Evolutionary conservation across 1,140 invertebrate genomes (phyloP).

Genomic region (Zaprionus kolodkinae): DNA sequence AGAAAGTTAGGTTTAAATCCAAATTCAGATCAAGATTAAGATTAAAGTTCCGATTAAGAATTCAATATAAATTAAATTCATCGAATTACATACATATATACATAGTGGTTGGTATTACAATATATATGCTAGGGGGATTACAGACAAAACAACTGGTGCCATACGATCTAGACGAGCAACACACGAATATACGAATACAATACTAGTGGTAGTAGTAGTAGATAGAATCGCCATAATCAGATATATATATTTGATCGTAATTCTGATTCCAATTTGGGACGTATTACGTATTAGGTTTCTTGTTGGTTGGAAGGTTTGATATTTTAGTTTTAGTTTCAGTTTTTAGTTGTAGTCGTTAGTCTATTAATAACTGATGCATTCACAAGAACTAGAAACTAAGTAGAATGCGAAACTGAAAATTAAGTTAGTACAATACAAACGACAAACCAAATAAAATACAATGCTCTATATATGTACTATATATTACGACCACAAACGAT

Average conservation of each 20-base stretch:
- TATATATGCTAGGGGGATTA: conserved; percentile 17
- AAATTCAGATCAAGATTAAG: conserved; percentile 9
- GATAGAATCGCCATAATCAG: conserved; percentile 12
- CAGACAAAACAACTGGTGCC: conserved; percentile 20
- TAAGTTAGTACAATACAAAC: conserved; percentile 33
- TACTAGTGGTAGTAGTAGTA: not conserved
- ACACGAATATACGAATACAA: conserved; percentile 16
- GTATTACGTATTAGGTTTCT: not conserved
- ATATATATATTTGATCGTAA: not conserved
- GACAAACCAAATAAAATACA: conserved; percentile 21
- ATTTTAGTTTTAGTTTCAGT: not conserved
- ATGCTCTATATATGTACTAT: conserved; percentile 3
- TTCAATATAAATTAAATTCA: conserved; percentile 32
- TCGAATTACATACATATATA: conserved; percentile 48
- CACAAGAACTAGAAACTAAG: not conserved
- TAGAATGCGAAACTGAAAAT: not conserved
- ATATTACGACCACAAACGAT: conserved; percentile 29
- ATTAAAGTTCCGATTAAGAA: conserved; percentile 10
- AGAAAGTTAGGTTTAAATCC: not conserved
- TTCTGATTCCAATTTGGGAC: not conserved
- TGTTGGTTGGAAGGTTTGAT: not conserved
- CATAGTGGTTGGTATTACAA: conserved; percentile 38
- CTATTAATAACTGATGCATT: conserved; percentile 7
- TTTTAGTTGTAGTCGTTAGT: conserved; percentile 9
- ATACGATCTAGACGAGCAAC: conserved; percentile 38